These are phyloP conservation scores for Stenichneumon culpator DNA, from an alignment of 2,888 invertebrate genomes.

Conservation along the genomic window DNA sequence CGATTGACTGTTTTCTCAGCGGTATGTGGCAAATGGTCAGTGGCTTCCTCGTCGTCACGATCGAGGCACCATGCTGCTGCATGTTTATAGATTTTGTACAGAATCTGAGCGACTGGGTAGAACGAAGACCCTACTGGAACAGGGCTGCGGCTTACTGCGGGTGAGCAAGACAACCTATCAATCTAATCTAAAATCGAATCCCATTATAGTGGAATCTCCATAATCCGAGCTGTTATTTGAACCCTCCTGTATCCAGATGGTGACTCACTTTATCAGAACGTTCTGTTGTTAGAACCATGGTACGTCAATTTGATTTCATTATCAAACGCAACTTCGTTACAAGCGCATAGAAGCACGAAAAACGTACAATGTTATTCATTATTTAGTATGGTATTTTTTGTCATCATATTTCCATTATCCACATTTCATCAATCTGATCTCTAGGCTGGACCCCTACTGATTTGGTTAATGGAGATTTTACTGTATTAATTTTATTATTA, in stretches of 20 bases:
- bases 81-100: constrained; percentile 98
- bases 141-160: constrained; percentile 93
- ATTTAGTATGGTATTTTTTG: too few species aligned
- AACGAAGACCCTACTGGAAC: constrained; percentile 95
- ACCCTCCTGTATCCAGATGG: not conserved
- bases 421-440: not conserved
- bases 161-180: constrained; percentile 87
- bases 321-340: too few species aligned
- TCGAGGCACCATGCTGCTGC: constrained; percentile 99
- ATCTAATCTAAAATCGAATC: not conserved
- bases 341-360: too few species aligned
- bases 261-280: too few species aligned
- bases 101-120: constrained; percentile 93
- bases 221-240: not conserved
- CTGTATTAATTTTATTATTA: too few species aligned
- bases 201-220: not conserved
- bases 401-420: not conserved
- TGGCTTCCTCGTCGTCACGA: constrained; percentile 94
- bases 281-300: too few species aligned
- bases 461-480: not conserved
- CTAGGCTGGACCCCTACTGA: too few species aligned
- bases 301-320: too few species aligned
- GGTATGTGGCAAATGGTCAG: constrained; percentile 95
- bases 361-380: too few species aligned
- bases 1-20: constrained; percentile 90